phyloP scores from a whole-genome alignment of 2,797 vertebrate species.

The Rhynchotus rufescens region DNA sequence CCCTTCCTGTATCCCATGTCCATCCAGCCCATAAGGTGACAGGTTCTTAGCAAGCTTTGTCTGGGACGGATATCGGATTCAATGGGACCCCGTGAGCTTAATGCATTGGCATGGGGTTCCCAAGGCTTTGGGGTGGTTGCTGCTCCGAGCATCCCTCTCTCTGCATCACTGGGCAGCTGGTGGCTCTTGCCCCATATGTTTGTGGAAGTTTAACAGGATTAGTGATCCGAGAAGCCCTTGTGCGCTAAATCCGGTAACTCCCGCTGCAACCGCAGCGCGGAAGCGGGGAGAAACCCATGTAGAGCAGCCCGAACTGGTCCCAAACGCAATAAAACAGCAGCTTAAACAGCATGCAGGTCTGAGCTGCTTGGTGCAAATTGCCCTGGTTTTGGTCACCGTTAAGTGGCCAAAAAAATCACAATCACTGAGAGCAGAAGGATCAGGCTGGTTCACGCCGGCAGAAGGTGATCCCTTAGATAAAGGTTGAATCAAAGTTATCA shows the following conservation, averaged over 20 bases:
- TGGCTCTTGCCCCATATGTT: neutral
- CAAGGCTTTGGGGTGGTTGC: neutral
- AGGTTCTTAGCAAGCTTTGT: fast-evolving
- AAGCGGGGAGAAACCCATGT: fast-evolving
- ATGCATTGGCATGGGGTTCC: fast-evolving
- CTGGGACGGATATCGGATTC: fast-evolving
- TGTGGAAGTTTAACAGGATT: slow-evolving; percentile 23
- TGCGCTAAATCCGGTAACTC: slow-evolving; percentile 12
- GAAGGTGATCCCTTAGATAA: neutral
- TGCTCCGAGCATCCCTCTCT: neutral
- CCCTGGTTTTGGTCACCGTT: neutral
- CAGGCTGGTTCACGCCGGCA: neutral
- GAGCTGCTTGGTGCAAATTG: neutral
- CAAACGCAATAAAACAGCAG: fast-evolving
- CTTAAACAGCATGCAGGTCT: neutral
- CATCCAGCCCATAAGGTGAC: fast-evolving
- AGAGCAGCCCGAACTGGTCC: neutral
- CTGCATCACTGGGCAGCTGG: neutral
- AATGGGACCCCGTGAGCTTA: neutral
- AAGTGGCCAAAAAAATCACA: fast-evolving
- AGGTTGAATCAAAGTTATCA: neutral
- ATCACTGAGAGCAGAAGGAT: neutral
- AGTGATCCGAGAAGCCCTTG: slow-evolving; percentile 16
- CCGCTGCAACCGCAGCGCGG: neutral
- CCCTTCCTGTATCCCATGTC: fast-evolving